Evolutionary conservation across 2,888 invertebrate species (phyloP), one percentile per base, ranked within the genome.

Genomic region (Callosobruchus maculatus): DNA sequence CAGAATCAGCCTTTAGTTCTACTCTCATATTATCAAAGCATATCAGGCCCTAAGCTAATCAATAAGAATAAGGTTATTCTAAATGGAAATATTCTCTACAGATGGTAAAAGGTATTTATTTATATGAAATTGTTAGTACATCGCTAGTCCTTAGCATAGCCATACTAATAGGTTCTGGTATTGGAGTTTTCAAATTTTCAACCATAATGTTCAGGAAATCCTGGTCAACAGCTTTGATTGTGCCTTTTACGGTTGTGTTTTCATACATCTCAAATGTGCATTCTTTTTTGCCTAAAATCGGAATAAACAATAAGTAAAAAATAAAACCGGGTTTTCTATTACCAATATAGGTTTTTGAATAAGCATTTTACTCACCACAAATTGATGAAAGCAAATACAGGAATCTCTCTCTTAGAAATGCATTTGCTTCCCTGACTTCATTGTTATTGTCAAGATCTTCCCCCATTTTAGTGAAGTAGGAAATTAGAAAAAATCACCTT

Each of bases 121-220:
- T 66, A 66, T 72, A 71, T n/a, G 73, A 70, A 18, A 80, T 80
- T n/a, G 80, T 76, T 70, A 80, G 73, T 68, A 87, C 82, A 81
- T 87, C 86, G 74, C 77, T 82, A 21, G 83, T 81, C 78, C 86
- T 79, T 69, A 87, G 76, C 72, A 84, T 81, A 22, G 85, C 85
- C 67, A 75, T 80, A 70, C 79, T 77, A 22, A 85, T 74, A 9
- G 78, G 73, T 70, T 74, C 73, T 4, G 83, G 81, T 71, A 79
- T 76, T 21, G 84, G 83, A 22, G 85, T 85, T 71, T 78, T 75
- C 22, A 87, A 78, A 78, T 86, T 81, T 77, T 85, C 84, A 0
- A 86, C 84, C 22, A 86, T 73, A n/a, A 86, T 75, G 76, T 84
- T 83, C 76, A 85, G 81, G 78, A 84, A 84, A 77, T 82, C 73